These are phyloP conservation scores for Limnephilus marmoratus DNA, from an alignment of 2,888 invertebrate genomes.

Conservation along the genomic window DNA sequence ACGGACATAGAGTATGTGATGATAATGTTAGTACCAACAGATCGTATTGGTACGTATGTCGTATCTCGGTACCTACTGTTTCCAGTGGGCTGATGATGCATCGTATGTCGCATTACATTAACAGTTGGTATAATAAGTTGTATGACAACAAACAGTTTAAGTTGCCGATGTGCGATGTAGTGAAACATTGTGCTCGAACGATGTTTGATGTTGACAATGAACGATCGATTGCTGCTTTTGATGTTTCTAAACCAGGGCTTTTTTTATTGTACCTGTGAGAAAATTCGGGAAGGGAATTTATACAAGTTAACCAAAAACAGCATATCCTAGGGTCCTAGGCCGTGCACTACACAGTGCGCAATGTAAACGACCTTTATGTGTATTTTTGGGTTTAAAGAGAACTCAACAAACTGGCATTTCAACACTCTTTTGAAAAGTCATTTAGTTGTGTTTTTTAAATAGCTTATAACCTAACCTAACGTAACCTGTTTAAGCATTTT, in stretches of 20 bases:
- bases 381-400: too few species aligned
- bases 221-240: not conserved
- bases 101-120: constrained; percentile 38
- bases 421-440: too few species aligned
- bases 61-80: not conserved
- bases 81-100: constrained; percentile 17
- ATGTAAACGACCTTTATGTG: too few species aligned
- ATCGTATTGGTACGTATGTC: not conserved
- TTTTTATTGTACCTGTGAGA: not conserved
- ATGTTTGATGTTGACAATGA: not conserved
- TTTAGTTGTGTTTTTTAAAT: too few species aligned
- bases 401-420: too few species aligned
- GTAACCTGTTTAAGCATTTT: too few species aligned
- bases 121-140: constrained; percentile 7
- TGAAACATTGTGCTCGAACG: not conserved
- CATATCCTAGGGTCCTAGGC: not conserved
- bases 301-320: not conserved
- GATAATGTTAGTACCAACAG: not conserved
- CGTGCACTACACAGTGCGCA: too few species aligned
- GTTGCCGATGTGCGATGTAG: constrained; percentile 14
- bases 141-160: constrained; percentile 15
- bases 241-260: not conserved
- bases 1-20: not conserved
- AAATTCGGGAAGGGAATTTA: too few species aligned
- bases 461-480: too few species aligned